Conservation (phyloP, 2,888 invertebrate species). For the Syritta pipiens region DNA sequence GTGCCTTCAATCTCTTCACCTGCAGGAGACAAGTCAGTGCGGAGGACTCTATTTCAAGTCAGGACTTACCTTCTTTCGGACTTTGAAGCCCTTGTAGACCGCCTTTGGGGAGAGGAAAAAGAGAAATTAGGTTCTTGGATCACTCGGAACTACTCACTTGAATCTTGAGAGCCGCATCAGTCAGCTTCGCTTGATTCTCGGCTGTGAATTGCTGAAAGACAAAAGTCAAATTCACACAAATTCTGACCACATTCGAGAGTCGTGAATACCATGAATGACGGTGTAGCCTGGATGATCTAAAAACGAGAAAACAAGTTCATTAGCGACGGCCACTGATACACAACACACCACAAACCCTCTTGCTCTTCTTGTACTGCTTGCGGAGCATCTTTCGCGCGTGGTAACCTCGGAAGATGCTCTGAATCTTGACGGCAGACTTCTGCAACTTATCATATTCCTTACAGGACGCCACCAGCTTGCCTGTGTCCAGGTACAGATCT, state of each 20-base stretch:
- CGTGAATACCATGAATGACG: too few relatives aligned
- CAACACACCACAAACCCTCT: not conserved
- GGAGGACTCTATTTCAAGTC: not conserved
- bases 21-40: not conserved
- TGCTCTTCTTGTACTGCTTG: not conserved
- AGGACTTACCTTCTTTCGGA: not conserved
- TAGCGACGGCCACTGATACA: too few relatives aligned
- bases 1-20: not conserved
- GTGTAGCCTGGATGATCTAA: too few relatives aligned
- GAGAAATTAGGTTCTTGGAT: not conserved
- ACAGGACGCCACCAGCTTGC: constrained; percentile 19
- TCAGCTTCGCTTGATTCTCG: not conserved
- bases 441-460: constrained; percentile 19
- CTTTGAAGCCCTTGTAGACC: not conserved
- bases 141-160: constrained; percentile 11
- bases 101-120: not conserved
- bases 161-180: constrained; percentile 41
- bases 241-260: too few relatives aligned
- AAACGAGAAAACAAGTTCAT: too few relatives aligned
- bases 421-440: constrained; percentile 38
- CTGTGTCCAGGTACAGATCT: constrained; percentile 29
- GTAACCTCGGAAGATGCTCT: constrained; percentile 55
- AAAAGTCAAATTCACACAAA: not conserved
- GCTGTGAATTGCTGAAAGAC: not conserved
- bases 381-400: constrained; percentile 1